A percentile compares a stretch with the other conserved stretches of the same genome.
phyloP scores from a whole-genome alignment of 2,797 vertebrate genomes.

The Onychomys torridus region DNA sequence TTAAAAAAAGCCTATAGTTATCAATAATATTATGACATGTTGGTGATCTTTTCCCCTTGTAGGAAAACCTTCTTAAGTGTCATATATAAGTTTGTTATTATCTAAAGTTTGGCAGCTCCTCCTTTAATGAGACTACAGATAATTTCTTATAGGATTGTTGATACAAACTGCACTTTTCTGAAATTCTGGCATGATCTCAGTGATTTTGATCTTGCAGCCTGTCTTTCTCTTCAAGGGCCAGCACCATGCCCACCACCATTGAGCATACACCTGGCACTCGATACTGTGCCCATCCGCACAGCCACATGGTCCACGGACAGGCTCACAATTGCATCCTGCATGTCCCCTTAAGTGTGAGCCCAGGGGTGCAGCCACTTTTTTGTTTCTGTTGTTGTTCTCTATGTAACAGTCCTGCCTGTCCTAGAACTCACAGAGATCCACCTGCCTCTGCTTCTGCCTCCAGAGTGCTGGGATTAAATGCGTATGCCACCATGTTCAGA shows the following conservation, averaged over 20 bases:
- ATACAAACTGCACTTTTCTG: constrained; percentile 97
- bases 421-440: background rate
- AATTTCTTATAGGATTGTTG: constrained; percentile 95
- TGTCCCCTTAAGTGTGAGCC: background rate
- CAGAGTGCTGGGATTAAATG: background rate
- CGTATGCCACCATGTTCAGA: background rate
- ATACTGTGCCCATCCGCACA: constrained; percentile 93
- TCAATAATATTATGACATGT: constrained; percentile 98
- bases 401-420: too few relatives aligned
- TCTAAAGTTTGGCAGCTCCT: constrained; percentile 96
- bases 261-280: constrained; percentile 94
- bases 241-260: constrained; percentile 93
- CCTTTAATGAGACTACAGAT: constrained; percentile 98
- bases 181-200: constrained; percentile 99
- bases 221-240: constrained; percentile 95
- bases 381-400: background rate
- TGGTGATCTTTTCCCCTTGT: constrained; percentile 95
- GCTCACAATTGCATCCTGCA: background rate
- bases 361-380: background rate
- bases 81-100: constrained; percentile 99
- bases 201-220: constrained; percentile 96
- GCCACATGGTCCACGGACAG: constrained; percentile 89
- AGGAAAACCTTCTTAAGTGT: constrained; percentile 95
- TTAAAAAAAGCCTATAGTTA: constrained; percentile 63
- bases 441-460: background rate